These are phyloP conservation scores for Okapia johnstoni DNA, from an alignment of 2,113 vertebrate genomes.

Conservation along the genomic window DNA sequence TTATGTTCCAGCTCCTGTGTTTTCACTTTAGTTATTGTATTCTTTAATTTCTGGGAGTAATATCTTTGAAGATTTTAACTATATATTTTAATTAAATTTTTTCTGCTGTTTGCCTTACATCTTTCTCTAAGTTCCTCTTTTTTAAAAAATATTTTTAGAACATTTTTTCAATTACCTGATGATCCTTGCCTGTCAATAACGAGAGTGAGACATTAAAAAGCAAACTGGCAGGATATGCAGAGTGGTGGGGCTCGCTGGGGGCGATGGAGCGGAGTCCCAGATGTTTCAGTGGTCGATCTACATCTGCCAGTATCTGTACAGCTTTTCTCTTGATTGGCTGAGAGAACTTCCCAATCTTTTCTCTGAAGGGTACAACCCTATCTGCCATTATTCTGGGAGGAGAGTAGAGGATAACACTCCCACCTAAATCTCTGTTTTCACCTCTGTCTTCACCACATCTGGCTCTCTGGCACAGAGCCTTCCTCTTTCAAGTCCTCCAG, in stretches of 20 bases:
- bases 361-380: not conserved
- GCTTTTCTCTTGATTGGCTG: not conserved
- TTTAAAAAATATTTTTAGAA: not conserved
- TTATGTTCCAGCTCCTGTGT: not conserved
- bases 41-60: not conserved
- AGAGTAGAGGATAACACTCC: not conserved
- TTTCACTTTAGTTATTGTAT: not conserved
- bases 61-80: not conserved
- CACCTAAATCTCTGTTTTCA: not conserved
- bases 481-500: not conserved
- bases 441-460: not conserved
- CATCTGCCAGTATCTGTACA: not conserved
- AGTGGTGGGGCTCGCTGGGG: not conserved
- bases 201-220: not conserved
- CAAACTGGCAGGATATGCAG: accelerated
- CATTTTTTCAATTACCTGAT: not conserved
- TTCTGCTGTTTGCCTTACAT: not conserved
- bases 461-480: not conserved
- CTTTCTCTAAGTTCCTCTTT: not conserved
- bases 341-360: not conserved
- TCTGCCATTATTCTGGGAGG: not conserved
- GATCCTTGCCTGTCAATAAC: not conserved
- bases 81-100: not conserved
- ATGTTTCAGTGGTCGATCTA: not conserved
- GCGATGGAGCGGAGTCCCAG: not conserved